Conservation (phyloP, 1,140 invertebrate genomes). For the Hycleus cichorii region DNA sequence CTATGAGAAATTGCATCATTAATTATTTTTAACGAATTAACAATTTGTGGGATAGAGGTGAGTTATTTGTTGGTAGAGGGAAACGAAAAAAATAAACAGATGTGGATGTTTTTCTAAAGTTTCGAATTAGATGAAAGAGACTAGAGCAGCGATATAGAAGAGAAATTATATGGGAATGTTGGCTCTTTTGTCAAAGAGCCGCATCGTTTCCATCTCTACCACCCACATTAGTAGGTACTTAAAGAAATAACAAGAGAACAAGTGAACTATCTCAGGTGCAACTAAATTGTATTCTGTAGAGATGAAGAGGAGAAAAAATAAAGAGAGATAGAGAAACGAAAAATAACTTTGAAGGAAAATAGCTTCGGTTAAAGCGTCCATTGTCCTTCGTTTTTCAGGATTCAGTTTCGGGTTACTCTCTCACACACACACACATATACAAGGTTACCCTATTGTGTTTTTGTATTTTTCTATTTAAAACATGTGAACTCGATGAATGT, state of each 20-base stretch:
- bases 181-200: not conserved
- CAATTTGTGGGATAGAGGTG: not conserved
- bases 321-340: not conserved
- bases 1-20: constrained; percentile 21
- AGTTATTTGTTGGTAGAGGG: no score
- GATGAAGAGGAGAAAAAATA: not conserved
- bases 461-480: constrained; percentile 26
- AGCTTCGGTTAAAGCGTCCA: constrained; percentile 19
- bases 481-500: constrained; percentile 31
- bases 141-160: not conserved
- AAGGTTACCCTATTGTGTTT: constrained; percentile 30
- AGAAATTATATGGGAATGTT: not conserved
- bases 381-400: constrained; percentile 13
- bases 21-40: constrained; percentile 24
- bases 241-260: constrained; percentile 17
- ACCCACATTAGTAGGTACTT: constrained; percentile 11
- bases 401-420: constrained; percentile 29
- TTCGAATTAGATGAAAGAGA: not conserved
- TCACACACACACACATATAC: constrained; percentile 1
- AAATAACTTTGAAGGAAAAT: constrained; percentile 22
- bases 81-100: no score
- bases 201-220: constrained; percentile 6
- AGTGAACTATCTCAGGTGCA: constrained; percentile 29
- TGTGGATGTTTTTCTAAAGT: not conserved
- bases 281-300: constrained; percentile 17